Base-by-base conservation (phyloP, 2,113 vertebrate species). In the Malurus elegans region DNA sequence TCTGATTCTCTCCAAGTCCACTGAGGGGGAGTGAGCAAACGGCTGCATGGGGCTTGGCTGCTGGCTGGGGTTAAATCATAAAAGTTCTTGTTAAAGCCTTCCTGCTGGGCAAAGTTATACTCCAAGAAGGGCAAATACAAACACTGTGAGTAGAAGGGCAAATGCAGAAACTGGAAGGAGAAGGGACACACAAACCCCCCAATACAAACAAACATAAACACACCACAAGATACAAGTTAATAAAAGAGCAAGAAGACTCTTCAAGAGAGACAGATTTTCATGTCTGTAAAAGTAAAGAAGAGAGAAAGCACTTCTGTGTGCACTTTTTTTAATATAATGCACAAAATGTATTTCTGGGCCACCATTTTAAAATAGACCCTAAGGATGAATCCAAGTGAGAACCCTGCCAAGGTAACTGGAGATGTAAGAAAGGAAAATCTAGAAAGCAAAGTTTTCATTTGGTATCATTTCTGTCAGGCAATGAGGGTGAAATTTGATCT, bases 1-100 rank as follows among this genome's bases (percentile, higher is more conserved):
- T 48, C 17, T 40, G 11, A 18, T n/a, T 38, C 28, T 25, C 28
- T 78, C 10, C 0, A 0, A 0, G 38, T 23, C 45, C 29, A 32
- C 32, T n/a, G 51, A 28, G 53, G 45, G 51, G 21, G 18, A 81
- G 7, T 20, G 23, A 88, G 18, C 0, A 1, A 57, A 42, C 0
- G 2, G 50, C 29, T 79, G 7, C 0, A 0, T 48, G 42, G 26
- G 47, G 57, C 29, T 79, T 38, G n/a, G n/a, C 40, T 70, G 32
- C 45, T 78, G 47, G 8, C n/a, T 70, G 47, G 24, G 26, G 34
- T 45, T 25, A 60, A 51, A 60, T 38, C 26, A 40, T 17, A 14
- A 8, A 24, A 64, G n/a, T 15, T 69, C 62, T 8, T 60, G 36
- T 24, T 34, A 54, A 91, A 69, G 23, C 40, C 50, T 65, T 51